Percentiles rank a stretch among this genome's conserved stretches.
Conservation (phyloP, 2,113 vertebrate genomes). For the Heloderma charlesbogerti region DNA sequence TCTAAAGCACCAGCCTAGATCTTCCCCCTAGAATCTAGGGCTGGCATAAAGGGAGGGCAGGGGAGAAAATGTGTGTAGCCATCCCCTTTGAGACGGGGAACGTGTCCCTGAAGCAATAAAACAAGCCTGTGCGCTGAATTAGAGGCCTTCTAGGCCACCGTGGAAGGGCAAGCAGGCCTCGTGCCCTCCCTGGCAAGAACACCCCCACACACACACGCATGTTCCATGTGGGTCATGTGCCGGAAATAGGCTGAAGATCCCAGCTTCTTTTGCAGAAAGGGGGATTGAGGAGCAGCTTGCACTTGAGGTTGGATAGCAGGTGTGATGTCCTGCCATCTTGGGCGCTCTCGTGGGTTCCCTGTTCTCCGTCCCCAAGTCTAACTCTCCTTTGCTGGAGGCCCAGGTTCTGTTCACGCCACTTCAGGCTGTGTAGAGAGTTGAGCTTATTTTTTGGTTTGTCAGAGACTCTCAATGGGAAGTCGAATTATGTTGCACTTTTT, state of each 20-base stretch:
- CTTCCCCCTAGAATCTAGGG: not conserved
- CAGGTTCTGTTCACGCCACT: rapidly evolving
- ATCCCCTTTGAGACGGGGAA: rapidly evolving
- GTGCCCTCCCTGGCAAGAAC: too few relatives aligned
- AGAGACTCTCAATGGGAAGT: not conserved
- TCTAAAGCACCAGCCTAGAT: slow-evolving; percentile 36
- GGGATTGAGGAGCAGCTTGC: too few relatives aligned
- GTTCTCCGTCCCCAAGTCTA: not conserved
- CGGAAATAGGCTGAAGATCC: too few relatives aligned
- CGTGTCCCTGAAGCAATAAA: not conserved
- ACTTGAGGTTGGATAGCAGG: not conserved
- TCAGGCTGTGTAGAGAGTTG: too few relatives aligned
- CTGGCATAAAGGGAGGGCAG: not conserved
- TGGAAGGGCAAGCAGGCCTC: not conserved
- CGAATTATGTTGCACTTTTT: slow-evolving; percentile 49
- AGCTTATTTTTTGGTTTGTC: too few relatives aligned
- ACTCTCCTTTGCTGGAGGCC: not conserved
- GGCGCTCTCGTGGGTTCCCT: not conserved
- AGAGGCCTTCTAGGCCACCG: not conserved
- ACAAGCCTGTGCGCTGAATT: rapidly evolving
- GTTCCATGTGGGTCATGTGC: not conserved
- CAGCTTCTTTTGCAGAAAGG: too few relatives aligned
- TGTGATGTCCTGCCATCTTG: too few relatives aligned
- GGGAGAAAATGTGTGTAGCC: not conserved
- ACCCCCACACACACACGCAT: not conserved